Conservation (phyloP, 2,797 vertebrate genomes). For the Triplophysa bombifrons region DNA sequence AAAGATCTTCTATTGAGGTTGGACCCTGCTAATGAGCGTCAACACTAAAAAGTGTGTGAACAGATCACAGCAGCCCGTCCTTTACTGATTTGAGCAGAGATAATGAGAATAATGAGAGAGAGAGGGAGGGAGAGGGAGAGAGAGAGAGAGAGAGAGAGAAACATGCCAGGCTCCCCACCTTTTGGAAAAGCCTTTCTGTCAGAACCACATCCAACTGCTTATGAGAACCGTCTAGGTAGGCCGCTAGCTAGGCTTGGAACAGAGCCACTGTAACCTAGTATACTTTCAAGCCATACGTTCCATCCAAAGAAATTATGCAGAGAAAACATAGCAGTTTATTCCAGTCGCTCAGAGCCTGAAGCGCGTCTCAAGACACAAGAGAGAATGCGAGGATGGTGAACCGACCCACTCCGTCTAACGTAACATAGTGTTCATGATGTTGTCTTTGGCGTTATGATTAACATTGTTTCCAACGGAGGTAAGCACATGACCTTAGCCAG, state of each 20-base stretch:
- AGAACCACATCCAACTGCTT: background rate
- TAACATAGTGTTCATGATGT: slow-evolving; percentile 29
- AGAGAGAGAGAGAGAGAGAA: slow-evolving; percentile 54
- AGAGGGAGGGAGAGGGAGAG: slow-evolving; percentile 45
- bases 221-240: background rate
- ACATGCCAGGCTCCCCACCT: background rate
- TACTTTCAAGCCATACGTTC: background rate
- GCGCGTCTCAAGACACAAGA: slow-evolving; percentile 41
- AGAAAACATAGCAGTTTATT: slow-evolving; percentile 8
- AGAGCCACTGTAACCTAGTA: background rate
- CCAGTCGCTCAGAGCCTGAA: background rate
- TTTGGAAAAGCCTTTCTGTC: background rate
- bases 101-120: slow-evolving; percentile 81
- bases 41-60: slow-evolving; percentile 78
- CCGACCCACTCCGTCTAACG: slow-evolving; percentile 59
- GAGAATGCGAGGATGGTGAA: slow-evolving; percentile 62
- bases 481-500: slow-evolving; percentile 66
- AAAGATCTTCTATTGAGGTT: slow-evolving; percentile 53
- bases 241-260: background rate
- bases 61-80: slow-evolving; percentile 80
- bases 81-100: slow-evolving; percentile 75
- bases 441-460: slow-evolving; percentile 64
- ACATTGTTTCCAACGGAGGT: slow-evolving; percentile 70
- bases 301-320: slow-evolving; percentile 5
- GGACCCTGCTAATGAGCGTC: slow-evolving; percentile 68